Conservation (phyloP, 2,113 vertebrate species). For the Peromyscus californicus region DNA sequence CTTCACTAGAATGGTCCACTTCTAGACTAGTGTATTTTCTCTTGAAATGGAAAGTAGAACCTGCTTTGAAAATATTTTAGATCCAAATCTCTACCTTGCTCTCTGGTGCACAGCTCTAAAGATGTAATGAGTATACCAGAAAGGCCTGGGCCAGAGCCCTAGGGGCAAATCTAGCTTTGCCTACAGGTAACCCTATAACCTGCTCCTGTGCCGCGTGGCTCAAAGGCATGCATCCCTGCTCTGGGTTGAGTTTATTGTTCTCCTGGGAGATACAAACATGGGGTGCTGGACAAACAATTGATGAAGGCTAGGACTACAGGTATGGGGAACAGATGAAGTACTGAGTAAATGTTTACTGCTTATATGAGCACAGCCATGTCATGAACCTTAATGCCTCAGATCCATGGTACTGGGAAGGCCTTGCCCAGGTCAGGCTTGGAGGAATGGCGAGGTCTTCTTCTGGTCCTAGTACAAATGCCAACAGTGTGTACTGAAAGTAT, state of each 20-base stretch:
- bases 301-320: not conserved
- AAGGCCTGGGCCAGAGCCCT: not conserved
- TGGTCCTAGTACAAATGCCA: not conserved
- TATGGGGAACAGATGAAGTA: not conserved
- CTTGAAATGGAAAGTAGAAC: not conserved
- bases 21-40: not conserved
- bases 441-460: not conserved
- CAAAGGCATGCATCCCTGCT: not conserved
- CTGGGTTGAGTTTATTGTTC: not conserved
- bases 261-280: not conserved
- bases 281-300: not conserved
- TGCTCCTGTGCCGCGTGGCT: not conserved
- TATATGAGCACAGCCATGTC: not conserved
- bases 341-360: not conserved
- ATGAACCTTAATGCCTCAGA: not conserved
- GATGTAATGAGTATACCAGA: not conserved
- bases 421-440: not conserved
- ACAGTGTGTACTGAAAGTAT: not conserved
- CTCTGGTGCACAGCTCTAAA: not conserved
- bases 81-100: not conserved
- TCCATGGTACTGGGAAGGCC: not conserved
- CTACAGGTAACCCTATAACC: not conserved
- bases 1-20: not conserved
- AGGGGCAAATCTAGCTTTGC: not conserved
- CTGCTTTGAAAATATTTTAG: conserved; percentile 23